A percentile compares a stretch with the other conserved stretches of the same genome.
phyloP scores from a whole-genome alignment of 2,888 invertebrate genomes.

The Eristalis intricaria region DNA sequence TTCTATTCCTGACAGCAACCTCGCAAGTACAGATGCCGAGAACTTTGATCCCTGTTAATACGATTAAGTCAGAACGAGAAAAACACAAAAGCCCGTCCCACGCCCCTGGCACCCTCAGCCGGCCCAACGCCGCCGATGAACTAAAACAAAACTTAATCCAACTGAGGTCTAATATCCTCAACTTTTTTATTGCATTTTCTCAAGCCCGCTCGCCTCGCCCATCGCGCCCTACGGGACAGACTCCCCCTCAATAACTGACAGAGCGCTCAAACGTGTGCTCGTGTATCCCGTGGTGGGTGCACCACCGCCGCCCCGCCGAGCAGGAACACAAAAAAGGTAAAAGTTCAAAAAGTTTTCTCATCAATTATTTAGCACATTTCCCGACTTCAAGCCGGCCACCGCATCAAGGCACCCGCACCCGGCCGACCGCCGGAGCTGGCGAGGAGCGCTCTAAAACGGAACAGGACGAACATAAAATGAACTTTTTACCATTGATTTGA shows the following conservation, averaged over 20 bases:
- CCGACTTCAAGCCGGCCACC: conserved; percentile 13
- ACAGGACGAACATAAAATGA: conserved; percentile 25
- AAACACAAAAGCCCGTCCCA: conserved; percentile 25
- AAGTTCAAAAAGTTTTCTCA: conserved; percentile 70
- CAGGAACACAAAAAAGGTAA: conserved; percentile 38
- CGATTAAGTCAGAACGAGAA: conserved; percentile 46
- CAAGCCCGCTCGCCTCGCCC: neutral
- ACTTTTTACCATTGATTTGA: conserved; percentile 65
- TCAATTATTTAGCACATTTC: conserved; percentile 69
- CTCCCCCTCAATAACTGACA: neutral
- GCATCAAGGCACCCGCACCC: neutral
- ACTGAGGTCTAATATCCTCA: conserved; percentile 59
- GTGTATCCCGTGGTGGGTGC: neutral
- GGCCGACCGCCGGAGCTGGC: neutral
- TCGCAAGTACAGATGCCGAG: neutral
- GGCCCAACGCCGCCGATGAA: conserved; percentile 4
- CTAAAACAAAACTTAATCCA: conserved; percentile 65
- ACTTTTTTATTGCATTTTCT: conserved; percentile 59
- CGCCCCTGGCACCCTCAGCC: neutral
- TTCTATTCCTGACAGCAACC: neutral
- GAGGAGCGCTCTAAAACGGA: neutral
- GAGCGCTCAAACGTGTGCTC: conserved; percentile 9
- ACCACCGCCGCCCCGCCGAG: neutral
- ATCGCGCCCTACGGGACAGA: neutral
- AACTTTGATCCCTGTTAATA: conserved; percentile 51